phyloP scores from a whole-genome alignment of 2,888 invertebrate genomes.

The Tiphia femorata region DNA sequence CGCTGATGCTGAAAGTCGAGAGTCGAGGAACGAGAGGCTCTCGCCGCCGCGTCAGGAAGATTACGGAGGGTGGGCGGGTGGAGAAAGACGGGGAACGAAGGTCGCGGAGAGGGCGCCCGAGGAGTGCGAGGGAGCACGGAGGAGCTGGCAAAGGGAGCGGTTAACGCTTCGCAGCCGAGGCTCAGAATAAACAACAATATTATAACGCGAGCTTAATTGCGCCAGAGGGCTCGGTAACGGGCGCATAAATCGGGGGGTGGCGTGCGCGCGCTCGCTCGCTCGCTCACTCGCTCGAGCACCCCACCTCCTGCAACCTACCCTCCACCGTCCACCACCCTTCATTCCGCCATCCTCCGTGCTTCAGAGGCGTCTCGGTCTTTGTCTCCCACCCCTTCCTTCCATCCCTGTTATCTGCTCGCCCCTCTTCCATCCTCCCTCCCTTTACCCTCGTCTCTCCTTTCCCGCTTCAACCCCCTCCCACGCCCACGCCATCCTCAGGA shows the following conservation, averaged over 20 bases:
- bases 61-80: slow-evolving; percentile 43
- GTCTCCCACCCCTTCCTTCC: slow-evolving; percentile 28
- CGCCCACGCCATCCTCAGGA: slow-evolving; percentile 26
- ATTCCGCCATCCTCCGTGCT: slow-evolving; percentile 25
- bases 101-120: no score
- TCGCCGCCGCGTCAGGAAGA: slow-evolving; percentile 49
- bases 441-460: slow-evolving; percentile 4
- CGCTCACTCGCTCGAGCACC: slow-evolving; percentile 40
- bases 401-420: slow-evolving; percentile 23
- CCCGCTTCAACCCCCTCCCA: neutral
- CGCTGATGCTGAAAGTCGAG: slow-evolving; percentile 44
- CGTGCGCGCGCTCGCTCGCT: slow-evolving; percentile 32
- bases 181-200: slow-evolving; percentile 67
- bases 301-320: slow-evolving; percentile 4
- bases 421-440: slow-evolving; percentile 25
- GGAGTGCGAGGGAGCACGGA: slow-evolving; percentile 37
- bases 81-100: slow-evolving; percentile 25
- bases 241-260: slow-evolving; percentile 62
- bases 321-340: slow-evolving; percentile 22
- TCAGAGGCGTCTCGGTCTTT: no score
- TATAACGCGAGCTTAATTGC: slow-evolving; percentile 68
- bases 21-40: slow-evolving; percentile 33
- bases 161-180: slow-evolving; percentile 61
- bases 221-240: slow-evolving; percentile 65
- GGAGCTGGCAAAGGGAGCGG: slow-evolving; percentile 41